Evolutionary conservation across 2,888 invertebrate genomes (phyloP).

Genomic region (Mythimna ferrago): DNA sequence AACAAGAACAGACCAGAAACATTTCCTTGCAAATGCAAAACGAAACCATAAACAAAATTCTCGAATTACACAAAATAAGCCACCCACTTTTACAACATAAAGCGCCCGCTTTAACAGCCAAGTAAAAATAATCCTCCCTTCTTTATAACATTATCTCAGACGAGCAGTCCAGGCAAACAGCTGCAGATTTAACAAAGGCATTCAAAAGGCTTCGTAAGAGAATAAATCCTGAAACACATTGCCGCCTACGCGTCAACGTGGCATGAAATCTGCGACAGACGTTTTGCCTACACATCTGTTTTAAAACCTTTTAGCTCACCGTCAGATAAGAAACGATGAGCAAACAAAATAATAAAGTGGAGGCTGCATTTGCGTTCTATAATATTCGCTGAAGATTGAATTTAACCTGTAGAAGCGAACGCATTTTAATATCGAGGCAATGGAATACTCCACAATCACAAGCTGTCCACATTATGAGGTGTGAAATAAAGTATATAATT

Average conservation of each 20-base stretch:
- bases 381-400: neutral
- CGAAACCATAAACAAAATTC: neutral
- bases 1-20: neutral
- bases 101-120: conserved; percentile 7
- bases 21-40: neutral
- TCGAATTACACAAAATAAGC: conserved; percentile 1
- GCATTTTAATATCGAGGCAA: neutral
- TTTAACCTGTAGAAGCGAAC: neutral
- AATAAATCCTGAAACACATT: conserved; percentile 46
- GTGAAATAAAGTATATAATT: too few species aligned
- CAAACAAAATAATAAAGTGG: conserved; percentile 17
- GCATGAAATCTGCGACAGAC: conserved; percentile 46
- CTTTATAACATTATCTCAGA: conserved; percentile 20
- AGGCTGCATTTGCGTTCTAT: neutral
- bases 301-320: conserved; percentile 32
- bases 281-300: conserved; percentile 38
- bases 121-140: conserved; percentile 25
- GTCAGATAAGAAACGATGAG: conserved; percentile 18
- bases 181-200: conserved; percentile 55
- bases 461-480: too few species aligned
- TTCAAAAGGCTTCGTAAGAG: conserved; percentile 41
- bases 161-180: conserved; percentile 27
- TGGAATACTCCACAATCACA: neutral
- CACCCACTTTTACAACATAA: conserved; percentile 14
- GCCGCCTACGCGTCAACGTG: conserved; percentile 38